Conservation (phyloP, 1,140 invertebrate genomes). For the Ceratosolen solmsi region DNA sequence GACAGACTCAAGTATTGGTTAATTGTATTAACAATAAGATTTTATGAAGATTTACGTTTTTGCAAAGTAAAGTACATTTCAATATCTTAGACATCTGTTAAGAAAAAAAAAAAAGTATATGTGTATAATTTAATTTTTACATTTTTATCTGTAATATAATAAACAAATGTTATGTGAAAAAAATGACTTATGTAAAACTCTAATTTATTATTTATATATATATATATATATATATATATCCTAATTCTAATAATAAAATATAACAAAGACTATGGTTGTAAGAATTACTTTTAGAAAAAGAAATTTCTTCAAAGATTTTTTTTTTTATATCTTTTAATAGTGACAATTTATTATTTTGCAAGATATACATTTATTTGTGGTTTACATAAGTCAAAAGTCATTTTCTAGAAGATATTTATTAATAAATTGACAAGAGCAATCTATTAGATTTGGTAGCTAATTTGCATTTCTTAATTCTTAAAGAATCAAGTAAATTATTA, state of each 20-base stretch:
- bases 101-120: no score
- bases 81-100: background rate
- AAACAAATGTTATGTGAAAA: background rate
- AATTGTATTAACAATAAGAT: background rate
- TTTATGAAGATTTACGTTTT: background rate
- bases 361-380: background rate
- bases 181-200: background rate
- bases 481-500: constrained; percentile 22
- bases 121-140: no score
- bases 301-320: no score
- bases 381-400: background rate
- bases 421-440: background rate
- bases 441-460: no score
- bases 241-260: no score
- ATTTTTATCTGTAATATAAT: background rate
- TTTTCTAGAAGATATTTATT: background rate
- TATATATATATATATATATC: no score
- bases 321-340: no score
- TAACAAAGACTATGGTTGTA: no score
- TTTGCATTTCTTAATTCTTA: background rate
- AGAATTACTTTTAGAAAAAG: no score
- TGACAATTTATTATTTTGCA: background rate
- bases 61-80: background rate
- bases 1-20: background rate
- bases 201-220: no score